phyloP scores from a whole-genome alignment of 2,797 vertebrate genomes.

The Hemibagrus guttatus region DNA sequence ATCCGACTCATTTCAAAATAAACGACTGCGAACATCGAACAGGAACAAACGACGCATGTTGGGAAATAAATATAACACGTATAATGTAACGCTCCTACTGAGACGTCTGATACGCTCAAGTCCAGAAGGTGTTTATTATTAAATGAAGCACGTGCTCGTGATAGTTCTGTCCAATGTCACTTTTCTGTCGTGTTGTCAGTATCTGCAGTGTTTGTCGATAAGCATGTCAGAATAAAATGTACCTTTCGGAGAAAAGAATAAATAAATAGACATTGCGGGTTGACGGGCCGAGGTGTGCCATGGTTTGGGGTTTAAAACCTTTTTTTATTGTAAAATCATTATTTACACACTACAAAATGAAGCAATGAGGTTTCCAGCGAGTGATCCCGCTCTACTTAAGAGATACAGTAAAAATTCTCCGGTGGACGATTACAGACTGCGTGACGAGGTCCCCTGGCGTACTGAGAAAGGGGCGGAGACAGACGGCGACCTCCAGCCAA shows the following conservation, averaged over 20 bases:
- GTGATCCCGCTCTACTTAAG: conserved; percentile 63
- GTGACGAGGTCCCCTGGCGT: conserved; percentile 73
- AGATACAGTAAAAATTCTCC: conserved; percentile 66
- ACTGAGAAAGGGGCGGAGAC: conserved; percentile 68
- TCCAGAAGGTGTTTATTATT: not conserved
- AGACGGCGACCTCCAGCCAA: conserved; percentile 72
- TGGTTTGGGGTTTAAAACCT: conserved; percentile 80
- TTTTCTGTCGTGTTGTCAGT: conserved; percentile 1
- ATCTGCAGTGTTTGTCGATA: not conserved
- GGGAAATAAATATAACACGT: not conserved
- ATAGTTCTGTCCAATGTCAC: not conserved
- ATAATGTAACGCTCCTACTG: too few species aligned
- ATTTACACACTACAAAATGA: conserved; percentile 79
- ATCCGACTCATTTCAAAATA: not conserved
- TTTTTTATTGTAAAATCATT: conserved; percentile 80
- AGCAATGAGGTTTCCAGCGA: conserved; percentile 71
- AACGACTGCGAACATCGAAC: not conserved
- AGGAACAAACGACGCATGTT: not conserved
- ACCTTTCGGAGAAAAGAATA: conserved; percentile 14
- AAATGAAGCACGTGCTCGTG: not conserved
- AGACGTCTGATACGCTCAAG: not conserved
- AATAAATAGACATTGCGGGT: conserved; percentile 63
- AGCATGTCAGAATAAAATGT: conserved; percentile 13
- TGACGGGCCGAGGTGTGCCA: conserved; percentile 72
- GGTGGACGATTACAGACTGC: conserved; percentile 61